Base-by-base conservation (phyloP, 1,140 invertebrate species). In the Hypsibius dujardini region DNA sequence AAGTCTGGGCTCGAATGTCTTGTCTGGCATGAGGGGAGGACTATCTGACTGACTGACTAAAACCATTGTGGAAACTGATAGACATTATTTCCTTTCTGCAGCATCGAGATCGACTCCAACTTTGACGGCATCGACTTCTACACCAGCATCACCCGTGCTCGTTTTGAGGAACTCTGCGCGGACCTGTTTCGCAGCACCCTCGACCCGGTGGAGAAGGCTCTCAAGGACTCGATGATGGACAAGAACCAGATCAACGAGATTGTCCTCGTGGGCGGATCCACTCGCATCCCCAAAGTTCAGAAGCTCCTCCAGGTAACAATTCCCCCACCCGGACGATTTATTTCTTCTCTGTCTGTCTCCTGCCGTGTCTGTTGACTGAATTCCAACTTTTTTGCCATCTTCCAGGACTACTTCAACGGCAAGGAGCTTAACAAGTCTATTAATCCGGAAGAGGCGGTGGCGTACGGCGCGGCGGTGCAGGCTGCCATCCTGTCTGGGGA, bases 121-220 rank as follows among this genome's bases (percentile, higher is more conserved):
- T 92, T 87, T 77, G 94, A 97, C 78, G 94, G 94, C 71, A 88
- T 93, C 74, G 94, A 97, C 77, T 95, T 95, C 82, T 95, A 96
- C 80, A 93, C 92, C 0, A 90, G 87, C 46, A 92, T 97, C 75
- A 94, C 92, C 45, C 84, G 94, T 75, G 94, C 94, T 67, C 85
- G 90, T 76, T 95, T 95, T 78, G 92, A 95, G 80, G 92, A 95
- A 73, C 75, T 84, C 59, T 79, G 78, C 73, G 76, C 78, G 47
- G 80, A 83, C 76, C 76, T 83, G 1, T 84, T 85, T 79, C 77
- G 83, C 85, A 79, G 87, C 56, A 95, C 93, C 62, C 85, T 97
- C 81, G 90, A 95, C 75, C 93, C 94, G 1, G 92, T 97, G 0
- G 92, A 96, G 78, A 95, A 96, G 79, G 87, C 92, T 12, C 80